A percentile compares a stretch with the other conserved stretches of the same genome.
These are phyloP conservation scores for Pristis pectinata DNA, from an alignment of 2,797 vertebrate species.

Conservation along the genomic window DNA sequence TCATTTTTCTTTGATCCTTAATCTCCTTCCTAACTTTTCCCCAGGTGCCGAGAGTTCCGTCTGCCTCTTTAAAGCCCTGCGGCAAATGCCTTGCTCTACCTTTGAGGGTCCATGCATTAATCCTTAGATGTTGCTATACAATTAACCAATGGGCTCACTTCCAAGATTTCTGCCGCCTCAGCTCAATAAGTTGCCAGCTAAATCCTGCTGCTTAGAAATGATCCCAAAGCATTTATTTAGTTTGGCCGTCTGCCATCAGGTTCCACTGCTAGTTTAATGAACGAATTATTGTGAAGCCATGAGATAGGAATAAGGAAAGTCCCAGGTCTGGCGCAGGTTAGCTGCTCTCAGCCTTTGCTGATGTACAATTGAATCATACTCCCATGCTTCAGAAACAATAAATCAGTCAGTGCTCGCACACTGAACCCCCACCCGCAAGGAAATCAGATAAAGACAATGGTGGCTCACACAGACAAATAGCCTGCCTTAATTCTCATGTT, in stretches of 20 bases:
- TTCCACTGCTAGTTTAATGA: not conserved
- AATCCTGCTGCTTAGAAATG: not conserved
- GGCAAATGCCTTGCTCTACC: not conserved
- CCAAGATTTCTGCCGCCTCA: not conserved
- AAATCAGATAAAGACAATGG: not conserved
- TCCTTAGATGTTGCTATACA: not conserved
- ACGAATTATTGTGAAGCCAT: not conserved
- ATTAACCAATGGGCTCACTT: not conserved
- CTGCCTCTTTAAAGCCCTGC: not conserved
- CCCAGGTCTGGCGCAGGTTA: not conserved
- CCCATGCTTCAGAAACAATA: not conserved
- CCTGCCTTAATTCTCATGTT: not conserved
- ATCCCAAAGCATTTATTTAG: not conserved
- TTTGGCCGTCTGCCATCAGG: not conserved
- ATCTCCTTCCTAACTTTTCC: constrained; percentile 23
- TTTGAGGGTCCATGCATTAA: not conserved
- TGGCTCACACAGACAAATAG: not conserved
- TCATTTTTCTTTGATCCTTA: constrained; percentile 22
- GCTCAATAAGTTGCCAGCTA: not conserved
- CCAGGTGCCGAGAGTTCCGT: not conserved
- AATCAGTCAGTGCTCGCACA: not conserved
- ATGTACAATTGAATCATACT: no score
- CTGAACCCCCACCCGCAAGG: not conserved
- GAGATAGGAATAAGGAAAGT: not conserved
- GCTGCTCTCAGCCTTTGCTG: no score